Base-by-base conservation (phyloP, 2,888 invertebrate species). In the Volucella bombylans region DNA sequence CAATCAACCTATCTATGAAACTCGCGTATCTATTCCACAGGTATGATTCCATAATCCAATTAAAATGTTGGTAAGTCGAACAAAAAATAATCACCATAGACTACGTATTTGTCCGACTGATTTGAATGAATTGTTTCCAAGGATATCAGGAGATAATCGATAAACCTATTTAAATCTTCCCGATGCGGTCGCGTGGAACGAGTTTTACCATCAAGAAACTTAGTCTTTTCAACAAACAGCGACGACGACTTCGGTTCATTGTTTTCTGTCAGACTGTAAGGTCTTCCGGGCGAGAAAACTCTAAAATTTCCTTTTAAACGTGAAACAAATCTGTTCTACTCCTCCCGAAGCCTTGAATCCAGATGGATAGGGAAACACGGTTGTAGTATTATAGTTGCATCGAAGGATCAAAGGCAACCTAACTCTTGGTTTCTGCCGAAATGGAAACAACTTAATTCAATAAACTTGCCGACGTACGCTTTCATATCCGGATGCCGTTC, bases 31-130 rank as follows among this genome's bases (percentile, higher is more conserved):
- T 72, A 57, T 62, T 52, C 31, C 49, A 43, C 31, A 9, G 4
- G 65, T 80, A 69, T 49, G 74, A 74, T 65, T 71, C 83, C 69
- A 83, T 83, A 83, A 83, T 83, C 83, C 83, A 83, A 83, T 83
- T 83, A 83, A 79, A 79, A 45, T 67, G 71, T 71, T 80, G 65
- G 54, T 49, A 43, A 55, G 68, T 73, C 54, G 31, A 10, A 38
- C n/a, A 12, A 57, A 65, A 54, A 67, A 67, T 43, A 67, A 54
- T 18, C 50, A 62, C 76, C 18, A 31, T 47, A 31, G 43, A 41
- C 49, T 71, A 39, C 10, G 1, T 18, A 31, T 71, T 14, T 69
- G 2, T 50, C 8, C 11, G 10, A 31, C 50, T 71, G 31, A 31
- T 62, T 52, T 47, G 6, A n/a, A 15, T 31, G 31, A 50, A 11